These are phyloP conservation scores for Dynastes grantii DNA, from an alignment of 2,888 invertebrate species.

Conservation along the genomic window DNA sequence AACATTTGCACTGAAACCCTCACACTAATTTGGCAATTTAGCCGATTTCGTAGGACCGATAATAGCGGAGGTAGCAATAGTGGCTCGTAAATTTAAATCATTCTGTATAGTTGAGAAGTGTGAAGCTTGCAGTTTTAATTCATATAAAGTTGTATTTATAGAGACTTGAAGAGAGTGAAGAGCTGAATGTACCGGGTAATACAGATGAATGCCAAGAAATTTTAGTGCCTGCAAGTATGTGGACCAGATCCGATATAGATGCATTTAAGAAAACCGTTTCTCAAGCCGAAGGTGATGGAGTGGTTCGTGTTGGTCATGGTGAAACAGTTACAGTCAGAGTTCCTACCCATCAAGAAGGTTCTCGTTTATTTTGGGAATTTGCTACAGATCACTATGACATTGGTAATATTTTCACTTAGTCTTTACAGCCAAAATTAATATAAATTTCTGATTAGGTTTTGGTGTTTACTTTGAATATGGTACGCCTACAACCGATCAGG, in stretches of 20 bases:
- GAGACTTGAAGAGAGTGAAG: conserved; percentile 53
- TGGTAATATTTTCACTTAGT: conserved; percentile 69
- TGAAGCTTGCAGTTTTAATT: too few relatives aligned
- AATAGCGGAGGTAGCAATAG: too few relatives aligned
- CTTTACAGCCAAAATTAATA: neutral
- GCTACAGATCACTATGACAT: conserved; percentile 99
- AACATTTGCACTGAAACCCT: too few relatives aligned
- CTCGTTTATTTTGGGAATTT: conserved; percentile 98
- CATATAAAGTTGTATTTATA: conserved; percentile 26
- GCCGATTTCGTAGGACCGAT: too few relatives aligned
- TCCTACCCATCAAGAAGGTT: conserved; percentile 95
- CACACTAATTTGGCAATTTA: too few relatives aligned
- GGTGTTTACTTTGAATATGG: conserved; percentile 99
- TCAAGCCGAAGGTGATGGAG: conserved; percentile 86
- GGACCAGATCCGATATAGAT: conserved; percentile 91
- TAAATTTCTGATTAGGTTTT: conserved; percentile 76
- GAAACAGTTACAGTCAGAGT: conserved; percentile 98
- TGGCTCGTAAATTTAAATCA: too few relatives aligned
- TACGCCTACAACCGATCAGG: conserved; percentile 85
- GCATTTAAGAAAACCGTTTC: conserved; percentile 92
- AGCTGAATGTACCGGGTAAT: conserved; percentile 47
- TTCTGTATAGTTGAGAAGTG: too few relatives aligned
- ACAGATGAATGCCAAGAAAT: conserved; percentile 61
- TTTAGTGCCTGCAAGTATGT: conserved; percentile 89
- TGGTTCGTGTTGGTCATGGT: conserved; percentile 95